Conservation (phyloP, 1,140 invertebrate genomes). For the Ladona fulva region DNA sequence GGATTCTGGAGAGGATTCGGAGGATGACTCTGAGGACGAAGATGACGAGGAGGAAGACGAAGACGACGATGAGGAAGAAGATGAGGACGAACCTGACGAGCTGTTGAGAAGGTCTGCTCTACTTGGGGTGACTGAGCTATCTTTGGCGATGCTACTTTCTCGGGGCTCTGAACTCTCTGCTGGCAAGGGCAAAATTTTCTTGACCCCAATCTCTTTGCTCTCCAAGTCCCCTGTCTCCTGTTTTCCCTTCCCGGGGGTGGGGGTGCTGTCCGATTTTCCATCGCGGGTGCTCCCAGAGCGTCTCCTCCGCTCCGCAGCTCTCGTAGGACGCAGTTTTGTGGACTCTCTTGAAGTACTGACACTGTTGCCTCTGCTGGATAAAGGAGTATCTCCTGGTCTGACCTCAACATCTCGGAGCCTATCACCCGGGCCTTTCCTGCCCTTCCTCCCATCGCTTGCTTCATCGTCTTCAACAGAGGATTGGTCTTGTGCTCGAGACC, state of each 20-base stretch:
- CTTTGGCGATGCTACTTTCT: neutral
- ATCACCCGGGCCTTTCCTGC: conserved; percentile 41
- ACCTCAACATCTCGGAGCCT: conserved; percentile 51
- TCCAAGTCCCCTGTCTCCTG: neutral
- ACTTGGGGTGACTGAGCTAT: neutral
- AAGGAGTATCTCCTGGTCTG: conserved; percentile 49
- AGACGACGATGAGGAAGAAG: neutral
- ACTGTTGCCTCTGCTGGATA: conserved; percentile 23
- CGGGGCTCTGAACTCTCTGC: neutral
- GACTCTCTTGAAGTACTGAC: conserved; percentile 24
- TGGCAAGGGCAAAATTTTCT: neutral
- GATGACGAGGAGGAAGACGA: conserved; percentile 1
- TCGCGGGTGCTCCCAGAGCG: neutral
- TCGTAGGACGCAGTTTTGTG: conserved; percentile 21
- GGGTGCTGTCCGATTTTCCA: neutral
- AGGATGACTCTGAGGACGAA: conserved; percentile 11
- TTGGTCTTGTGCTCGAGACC: conserved; percentile 23
- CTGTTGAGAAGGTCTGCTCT: neutral
- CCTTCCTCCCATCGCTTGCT: conserved; percentile 21
- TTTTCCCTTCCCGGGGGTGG: neutral
- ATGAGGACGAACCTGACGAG: neutral
- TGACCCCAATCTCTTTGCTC: neutral
- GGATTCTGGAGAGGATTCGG: neutral
- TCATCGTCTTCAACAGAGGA: neutral
- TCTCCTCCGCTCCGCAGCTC: conserved; percentile 22